Conservation (phyloP, 2,888 invertebrate species). For the Drosophila neotestacea region DNA sequence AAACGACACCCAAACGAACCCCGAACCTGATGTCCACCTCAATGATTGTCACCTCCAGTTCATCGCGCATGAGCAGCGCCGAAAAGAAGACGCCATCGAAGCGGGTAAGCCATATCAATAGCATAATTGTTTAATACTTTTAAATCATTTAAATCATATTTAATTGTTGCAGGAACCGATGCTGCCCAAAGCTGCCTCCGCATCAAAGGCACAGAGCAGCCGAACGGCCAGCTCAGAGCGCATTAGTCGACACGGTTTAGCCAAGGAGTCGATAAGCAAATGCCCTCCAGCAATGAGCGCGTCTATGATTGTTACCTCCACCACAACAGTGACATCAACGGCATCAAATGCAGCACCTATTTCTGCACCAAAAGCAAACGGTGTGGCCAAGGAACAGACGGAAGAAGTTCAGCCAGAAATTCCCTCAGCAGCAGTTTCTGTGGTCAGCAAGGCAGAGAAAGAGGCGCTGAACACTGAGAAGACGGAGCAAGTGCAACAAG, state of each 20-base stretch:
- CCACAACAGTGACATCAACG: slow-evolving; percentile 33
- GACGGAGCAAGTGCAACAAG: slow-evolving; percentile 74
- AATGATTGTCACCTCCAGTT: slow-evolving; percentile 81
- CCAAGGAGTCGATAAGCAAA: slow-evolving; percentile 55
- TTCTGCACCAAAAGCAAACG: slow-evolving; percentile 48
- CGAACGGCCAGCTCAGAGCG: slow-evolving; percentile 71
- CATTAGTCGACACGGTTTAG: slow-evolving; percentile 48
- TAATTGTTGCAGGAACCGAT: slow-evolving; percentile 61
- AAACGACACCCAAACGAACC: slow-evolving; percentile 85
- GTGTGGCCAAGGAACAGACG: slow-evolving; percentile 48
- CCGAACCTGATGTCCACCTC: slow-evolving; percentile 84
- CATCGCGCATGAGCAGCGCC: slow-evolving; percentile 80
- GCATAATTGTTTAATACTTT: too few relatives aligned
- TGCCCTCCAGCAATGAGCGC: slow-evolving; percentile 70
- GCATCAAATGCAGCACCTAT: slow-evolving; percentile 23
- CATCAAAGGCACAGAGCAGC: slow-evolving; percentile 61
- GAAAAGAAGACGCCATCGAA: slow-evolving; percentile 83
- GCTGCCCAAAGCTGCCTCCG: slow-evolving; percentile 68
- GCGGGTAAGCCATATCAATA: slow-evolving; percentile 67
- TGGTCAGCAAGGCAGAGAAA: slow-evolving; percentile 84
- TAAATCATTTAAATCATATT: too few relatives aligned
- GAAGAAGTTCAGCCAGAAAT: slow-evolving; percentile 33
- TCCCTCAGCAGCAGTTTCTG: slow-evolving; percentile 16
- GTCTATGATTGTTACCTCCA: slow-evolving; percentile 71
- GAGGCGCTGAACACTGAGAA: slow-evolving; percentile 84